Conservation (phyloP, 2,113 vertebrate genomes). For the Caranx melampygus region DNA sequence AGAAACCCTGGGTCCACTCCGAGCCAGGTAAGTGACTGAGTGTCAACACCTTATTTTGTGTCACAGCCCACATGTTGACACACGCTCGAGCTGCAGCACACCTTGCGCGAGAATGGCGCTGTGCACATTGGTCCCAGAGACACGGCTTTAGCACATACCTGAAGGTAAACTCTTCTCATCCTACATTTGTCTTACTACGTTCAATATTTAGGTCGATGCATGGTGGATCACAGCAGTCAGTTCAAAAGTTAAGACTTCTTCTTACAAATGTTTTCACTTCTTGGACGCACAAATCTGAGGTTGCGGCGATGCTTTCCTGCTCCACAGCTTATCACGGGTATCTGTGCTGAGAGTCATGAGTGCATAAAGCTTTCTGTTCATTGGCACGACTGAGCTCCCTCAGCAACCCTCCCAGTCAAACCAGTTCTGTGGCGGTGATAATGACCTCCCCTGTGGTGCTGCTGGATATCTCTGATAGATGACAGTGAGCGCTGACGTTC, state of each 20-base stretch:
- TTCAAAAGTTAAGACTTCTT: neutral
- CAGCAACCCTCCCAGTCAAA: conserved; percentile 56
- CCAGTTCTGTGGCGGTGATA: conserved; percentile 61
- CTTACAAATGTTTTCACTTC: neutral
- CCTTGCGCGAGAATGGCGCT: neutral
- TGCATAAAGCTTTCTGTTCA: neutral
- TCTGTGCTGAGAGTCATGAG: neutral
- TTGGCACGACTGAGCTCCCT: neutral
- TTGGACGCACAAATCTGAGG: neutral
- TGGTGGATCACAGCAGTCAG: neutral
- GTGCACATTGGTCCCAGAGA: neutral
- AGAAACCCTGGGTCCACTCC: conserved; percentile 55
- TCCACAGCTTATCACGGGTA: neutral
- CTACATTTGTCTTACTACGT: neutral
- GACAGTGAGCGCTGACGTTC: conserved; percentile 6
- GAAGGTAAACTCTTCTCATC: neutral
- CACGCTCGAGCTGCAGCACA: neutral
- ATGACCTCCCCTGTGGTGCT: conserved; percentile 21
- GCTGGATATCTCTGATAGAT: conserved; percentile 9
- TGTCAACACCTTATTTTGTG: neutral
- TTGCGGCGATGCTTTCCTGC: neutral
- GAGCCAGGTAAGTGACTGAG: conserved; percentile 57
- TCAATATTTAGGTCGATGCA: neutral
- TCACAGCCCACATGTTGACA: neutral
- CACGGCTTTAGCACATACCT: neutral